Evolutionary conservation across 2,888 invertebrate species (phyloP).

Genomic region (Lasioglossum lativentre): DNA sequence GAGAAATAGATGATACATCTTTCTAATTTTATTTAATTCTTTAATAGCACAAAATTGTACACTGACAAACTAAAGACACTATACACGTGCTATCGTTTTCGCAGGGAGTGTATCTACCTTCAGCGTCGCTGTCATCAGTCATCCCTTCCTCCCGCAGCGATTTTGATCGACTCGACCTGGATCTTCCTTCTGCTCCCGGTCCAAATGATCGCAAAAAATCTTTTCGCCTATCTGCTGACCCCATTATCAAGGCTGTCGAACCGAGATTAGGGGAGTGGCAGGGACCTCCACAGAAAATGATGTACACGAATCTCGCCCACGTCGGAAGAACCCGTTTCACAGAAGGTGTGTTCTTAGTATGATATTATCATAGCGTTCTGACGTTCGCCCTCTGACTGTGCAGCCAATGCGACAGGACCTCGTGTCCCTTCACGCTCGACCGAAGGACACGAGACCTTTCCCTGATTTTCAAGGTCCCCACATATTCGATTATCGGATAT

Average conservation of each 20-base stretch:
- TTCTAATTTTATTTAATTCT: no score
- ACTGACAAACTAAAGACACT: neutral
- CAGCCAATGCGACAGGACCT: neutral
- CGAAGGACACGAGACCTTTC: neutral
- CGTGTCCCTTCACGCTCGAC: neutral
- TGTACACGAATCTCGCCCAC: slow-evolving; percentile 35
- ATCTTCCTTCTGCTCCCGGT: neutral
- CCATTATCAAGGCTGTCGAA: slow-evolving; percentile 31
- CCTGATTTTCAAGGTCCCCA: neutral
- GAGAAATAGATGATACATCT: no score
- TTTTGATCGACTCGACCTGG: neutral
- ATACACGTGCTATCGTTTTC: neutral
- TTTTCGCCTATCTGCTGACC: neutral
- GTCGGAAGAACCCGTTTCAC: slow-evolving; percentile 13
- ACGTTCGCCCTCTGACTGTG: slow-evolving; percentile 33
- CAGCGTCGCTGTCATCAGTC: neutral
- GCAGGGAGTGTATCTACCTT: neutral
- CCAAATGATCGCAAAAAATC: slow-evolving; percentile 17
- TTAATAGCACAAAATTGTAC: no score
- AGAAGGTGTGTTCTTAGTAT: slow-evolving; percentile 17
- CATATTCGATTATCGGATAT: neutral
- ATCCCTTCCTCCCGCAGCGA: neutral
- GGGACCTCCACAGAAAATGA: slow-evolving; percentile 36
- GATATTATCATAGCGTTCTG: slow-evolving; percentile 2
- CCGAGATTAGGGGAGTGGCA: slow-evolving; percentile 44